Evolutionary conservation across 1,140 invertebrate genomes (phyloP).

Genomic region (Pseudomyrmex sp.): DNA sequence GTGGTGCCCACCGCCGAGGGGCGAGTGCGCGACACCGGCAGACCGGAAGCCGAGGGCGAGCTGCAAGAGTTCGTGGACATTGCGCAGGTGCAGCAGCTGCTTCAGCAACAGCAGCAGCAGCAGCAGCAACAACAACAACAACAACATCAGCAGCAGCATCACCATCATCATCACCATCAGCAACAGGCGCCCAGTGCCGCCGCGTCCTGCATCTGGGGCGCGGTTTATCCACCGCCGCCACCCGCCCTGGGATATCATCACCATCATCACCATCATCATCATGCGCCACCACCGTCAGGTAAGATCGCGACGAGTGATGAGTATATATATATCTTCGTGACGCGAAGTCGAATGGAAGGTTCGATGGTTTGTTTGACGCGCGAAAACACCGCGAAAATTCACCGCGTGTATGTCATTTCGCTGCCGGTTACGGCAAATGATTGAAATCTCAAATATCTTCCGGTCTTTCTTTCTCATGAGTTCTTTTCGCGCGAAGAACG

Average conservation of each 20-base stretch:
- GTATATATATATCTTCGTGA: background rate
- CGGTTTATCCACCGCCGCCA: slow-evolving; percentile 81
- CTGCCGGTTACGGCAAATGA: too few species aligned
- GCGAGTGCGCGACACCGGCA: slow-evolving; percentile 74
- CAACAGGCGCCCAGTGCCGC: slow-evolving; percentile 74
- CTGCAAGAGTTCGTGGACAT: slow-evolving; percentile 83
- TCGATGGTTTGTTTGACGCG: background rate
- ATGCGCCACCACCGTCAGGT: slow-evolving; percentile 76
- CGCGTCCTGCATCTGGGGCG: slow-evolving; percentile 80
- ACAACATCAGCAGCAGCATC: slow-evolving; percentile 70
- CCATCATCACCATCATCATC: slow-evolving; percentile 80
- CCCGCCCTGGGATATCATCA: slow-evolving; percentile 78
- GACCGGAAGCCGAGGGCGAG: slow-evolving; percentile 78
- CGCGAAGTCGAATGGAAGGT: slow-evolving; percentile 56
- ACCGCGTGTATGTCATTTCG: background rate
- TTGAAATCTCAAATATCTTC: too few species aligned
- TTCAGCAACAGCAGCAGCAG: slow-evolving; percentile 81
- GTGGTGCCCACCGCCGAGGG: slow-evolving; percentile 71
- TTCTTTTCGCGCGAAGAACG: background rate
- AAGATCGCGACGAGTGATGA: slow-evolving; percentile 42
- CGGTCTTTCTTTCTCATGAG: too few species aligned
- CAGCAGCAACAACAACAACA: slow-evolving; percentile 76
- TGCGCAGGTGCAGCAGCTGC: slow-evolving; percentile 81
- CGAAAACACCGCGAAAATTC: background rate
- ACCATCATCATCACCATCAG: slow-evolving; percentile 69